Evolutionary conservation across 2,113 vertebrate species (phyloP), one percentile per base, ranked within the genome.

Genomic region (Cyprinodon tularosa): DNA sequence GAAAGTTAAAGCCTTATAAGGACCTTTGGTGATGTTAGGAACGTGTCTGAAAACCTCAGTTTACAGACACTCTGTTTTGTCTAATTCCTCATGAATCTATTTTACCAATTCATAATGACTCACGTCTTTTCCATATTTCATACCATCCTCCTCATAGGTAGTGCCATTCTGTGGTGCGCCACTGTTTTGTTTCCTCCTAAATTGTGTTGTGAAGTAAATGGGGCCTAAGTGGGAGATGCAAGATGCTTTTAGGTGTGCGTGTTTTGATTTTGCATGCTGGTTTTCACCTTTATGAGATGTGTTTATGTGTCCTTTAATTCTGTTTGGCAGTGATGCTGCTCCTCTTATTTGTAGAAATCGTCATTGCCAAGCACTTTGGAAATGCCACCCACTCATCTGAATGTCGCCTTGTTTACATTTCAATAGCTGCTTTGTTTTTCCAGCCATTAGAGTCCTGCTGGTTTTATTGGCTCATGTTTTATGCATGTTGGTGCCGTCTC

Each of bases 301-400:
- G 17, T 72, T 42, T 82, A 42, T 62, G 57, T 38, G 37, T 73
- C 11, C 53, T 42, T 78, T 68, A 44, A 29, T 20, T 37, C 74
- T 80, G 85, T 83, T 90, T 91, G 88, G 87, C 86, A 83, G 74
- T 74, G 88, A 75, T 81, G 83, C 71, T 66, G 72, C 68, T 78
- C 37, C 61, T 29, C 37, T 2, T 45, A 29, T 74, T 75, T 71
- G 65, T 76, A 68, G 68, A 77, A 83, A 68, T 75, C 80, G 70
- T 74, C 81, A 78, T 59, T 90, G 88, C 88, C 90, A 90, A 85
- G 38, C 84, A 74, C 76, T 77, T 7, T 17, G 47, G 74, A 75
- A 77, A 78, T 48, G 81, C 72, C 80, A 60, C 62, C 48, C 22
- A 38, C 80, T 72, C 64, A 68, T 77, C 70, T 82, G 84, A 86